These are phyloP conservation scores for Eledona agricola DNA, from an alignment of 2,888 invertebrate genomes.

Conservation along the genomic window DNA sequence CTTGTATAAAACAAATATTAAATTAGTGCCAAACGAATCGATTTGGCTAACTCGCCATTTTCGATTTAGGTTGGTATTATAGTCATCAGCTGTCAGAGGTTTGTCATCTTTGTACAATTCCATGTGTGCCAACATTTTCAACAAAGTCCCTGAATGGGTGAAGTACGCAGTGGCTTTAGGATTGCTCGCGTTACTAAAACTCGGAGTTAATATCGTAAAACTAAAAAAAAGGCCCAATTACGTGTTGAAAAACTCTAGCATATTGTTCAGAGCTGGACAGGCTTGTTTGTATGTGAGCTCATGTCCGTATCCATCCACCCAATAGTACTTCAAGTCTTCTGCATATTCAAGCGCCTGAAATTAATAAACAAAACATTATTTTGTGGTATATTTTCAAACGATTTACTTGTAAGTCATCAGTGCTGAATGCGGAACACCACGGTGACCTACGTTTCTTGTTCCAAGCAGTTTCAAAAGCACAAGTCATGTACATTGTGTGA, in stretches of 20 bases:
- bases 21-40: conserved; percentile 81
- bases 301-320: conserved; percentile 83
- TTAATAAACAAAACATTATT: too few relatives aligned
- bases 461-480: conserved; percentile 88
- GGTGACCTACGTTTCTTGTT: conserved; percentile 69
- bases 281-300: conserved; percentile 78
- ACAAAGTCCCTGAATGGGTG: conserved; percentile 82
- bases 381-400: too few relatives aligned
- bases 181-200: conserved; percentile 49
- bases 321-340: conserved; percentile 82
- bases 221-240: conserved; percentile 54
- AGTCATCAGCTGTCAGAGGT: conserved; percentile 68
- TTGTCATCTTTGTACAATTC: conserved; percentile 74
- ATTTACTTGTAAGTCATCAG: conserved; percentile 68
- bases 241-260: conserved; percentile 73
- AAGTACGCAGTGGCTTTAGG: conserved; percentile 71
- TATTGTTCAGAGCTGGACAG: conserved; percentile 76
- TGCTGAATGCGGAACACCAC: conserved; percentile 81
- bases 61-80: conserved; percentile 58
- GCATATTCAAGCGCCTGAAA: conserved; percentile 76
- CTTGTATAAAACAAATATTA: conserved; percentile 74
- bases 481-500: conserved; percentile 74
- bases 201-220: conserved; percentile 4
- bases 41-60: conserved; percentile 72
- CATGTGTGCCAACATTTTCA: conserved; percentile 78